phyloP scores from a whole-genome alignment of 2,113 vertebrate genomes.

The Phaethon lepturus region DNA sequence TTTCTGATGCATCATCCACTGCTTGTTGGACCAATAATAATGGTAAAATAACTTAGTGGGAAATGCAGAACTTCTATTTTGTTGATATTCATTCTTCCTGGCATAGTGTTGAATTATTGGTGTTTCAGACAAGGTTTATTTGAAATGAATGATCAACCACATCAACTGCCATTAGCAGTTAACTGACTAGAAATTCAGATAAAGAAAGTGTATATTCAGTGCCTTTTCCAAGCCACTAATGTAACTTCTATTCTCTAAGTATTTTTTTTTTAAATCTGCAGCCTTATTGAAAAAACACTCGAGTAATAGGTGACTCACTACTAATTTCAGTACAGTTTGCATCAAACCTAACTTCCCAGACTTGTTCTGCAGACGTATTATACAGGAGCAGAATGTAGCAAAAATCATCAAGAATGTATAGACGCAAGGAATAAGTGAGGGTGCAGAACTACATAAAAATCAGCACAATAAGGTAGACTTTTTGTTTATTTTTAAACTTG shows the following conservation, averaged over 20 bases:
- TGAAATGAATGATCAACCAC: background rate
- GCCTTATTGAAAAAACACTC: background rate
- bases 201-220: background rate
- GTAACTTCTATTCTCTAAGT: background rate
- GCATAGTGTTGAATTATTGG: background rate
- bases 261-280: background rate
- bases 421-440: background rate
- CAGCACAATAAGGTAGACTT: background rate
- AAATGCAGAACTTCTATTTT: background rate
- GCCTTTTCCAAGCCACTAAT: background rate
- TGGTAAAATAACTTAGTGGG: background rate
- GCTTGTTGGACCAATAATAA: background rate
- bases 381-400: background rate
- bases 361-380: background rate
- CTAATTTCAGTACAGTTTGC: background rate
- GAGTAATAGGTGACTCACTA: background rate
- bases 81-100: background rate
- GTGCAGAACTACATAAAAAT: background rate
- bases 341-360: background rate
- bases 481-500: background rate
- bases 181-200: constrained; percentile 1
- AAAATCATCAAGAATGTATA: background rate
- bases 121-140: background rate
- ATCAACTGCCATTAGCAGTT: background rate
- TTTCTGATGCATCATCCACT: background rate